A percentile compares a stretch with the other conserved stretches of the same genome.
phyloP scores from a whole-genome alignment of 2,797 vertebrate species.

The Rhadinocentrus ornatus region DNA sequence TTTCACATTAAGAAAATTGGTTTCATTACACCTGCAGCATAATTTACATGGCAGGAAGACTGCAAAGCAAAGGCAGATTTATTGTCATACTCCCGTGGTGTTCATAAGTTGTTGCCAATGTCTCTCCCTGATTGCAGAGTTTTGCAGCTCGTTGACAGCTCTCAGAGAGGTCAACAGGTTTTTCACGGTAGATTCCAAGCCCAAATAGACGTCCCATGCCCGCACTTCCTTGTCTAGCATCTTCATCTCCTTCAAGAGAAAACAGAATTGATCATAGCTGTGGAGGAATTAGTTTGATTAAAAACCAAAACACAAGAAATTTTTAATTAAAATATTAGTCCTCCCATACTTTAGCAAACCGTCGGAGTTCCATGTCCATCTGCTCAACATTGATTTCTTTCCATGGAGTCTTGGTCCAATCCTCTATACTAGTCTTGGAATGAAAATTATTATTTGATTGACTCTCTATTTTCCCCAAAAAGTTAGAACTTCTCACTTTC shows the following conservation, averaged over 20 bases:
- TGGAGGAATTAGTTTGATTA: background rate
- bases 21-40: conserved; percentile 29
- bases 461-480: background rate
- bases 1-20: conserved; percentile 54
- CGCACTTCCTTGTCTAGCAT: conserved; percentile 84
- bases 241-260: conserved; percentile 79
- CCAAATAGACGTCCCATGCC: conserved; percentile 76
- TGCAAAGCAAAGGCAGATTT: conserved; percentile 20
- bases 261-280: background rate
- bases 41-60: background rate
- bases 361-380: conserved; percentile 89
- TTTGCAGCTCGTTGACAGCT: conserved; percentile 85
- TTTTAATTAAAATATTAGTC: background rate
- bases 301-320: background rate
- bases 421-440: conserved; percentile 84
- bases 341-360: conserved; percentile 85
- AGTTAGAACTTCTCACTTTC: background rate
- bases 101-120: conserved; percentile 86
- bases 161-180: conserved; percentile 83
- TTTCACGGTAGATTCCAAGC: conserved; percentile 81
- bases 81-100: conserved; percentile 68
- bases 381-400: conserved; percentile 91
- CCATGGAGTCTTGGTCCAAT: conserved; percentile 89
- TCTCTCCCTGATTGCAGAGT: conserved; percentile 76
- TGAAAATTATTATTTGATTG: conserved; percentile 14